Base-by-base conservation (phyloP, 2,888 invertebrate genomes). In the Parnassius orleans region DNA sequence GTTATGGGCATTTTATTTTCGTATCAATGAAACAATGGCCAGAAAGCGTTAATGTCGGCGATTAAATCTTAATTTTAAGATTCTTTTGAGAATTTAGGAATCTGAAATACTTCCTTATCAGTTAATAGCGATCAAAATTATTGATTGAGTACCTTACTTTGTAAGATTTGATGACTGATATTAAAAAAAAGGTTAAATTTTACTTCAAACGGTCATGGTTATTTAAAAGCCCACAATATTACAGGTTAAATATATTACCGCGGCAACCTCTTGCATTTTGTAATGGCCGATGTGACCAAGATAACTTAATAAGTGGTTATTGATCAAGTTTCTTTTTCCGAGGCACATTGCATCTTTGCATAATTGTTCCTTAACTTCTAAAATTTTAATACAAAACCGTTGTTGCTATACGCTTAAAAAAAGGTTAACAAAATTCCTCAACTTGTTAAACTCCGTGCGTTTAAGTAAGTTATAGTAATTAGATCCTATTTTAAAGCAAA, bases 261-360 rank as follows among this genome's bases (percentile, higher is more conserved):
- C 67, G 61, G 67, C 71, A 72, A 72, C 73, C 76, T 50, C 74
- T 76, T 75, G 69, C 72, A 76, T 80, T 81, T 79, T 80, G 79
- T 87, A 86, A 86, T 85, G 78, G 80, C 71, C 77, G 84, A 86
- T 87, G 81, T 86, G 86, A 84, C 87, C 86, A 79, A 80, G 84
- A 87, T 90, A 89, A 87, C 87, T 86, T 88, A 88, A 90, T 90
- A 89, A 87, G 86, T 81, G 87, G 87, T 81, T 87, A 77, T 79
- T 81, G 86, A 87, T 88, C 87, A 84, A 80, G 81, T 82, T 83
- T 75, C 78, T 77, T 74, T 73, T 70, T 71, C 65, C 78, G 77
- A 76, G 74, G 79, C 79, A 69, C 54, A 57, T 51, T 71, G 61
- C 55, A 78, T 81, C 72, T 82, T 84, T 85, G 81, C 85, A 87